These are phyloP conservation scores for Hylomyscus alleni DNA, from an alignment of 2,797 vertebrate species.

Conservation along the genomic window DNA sequence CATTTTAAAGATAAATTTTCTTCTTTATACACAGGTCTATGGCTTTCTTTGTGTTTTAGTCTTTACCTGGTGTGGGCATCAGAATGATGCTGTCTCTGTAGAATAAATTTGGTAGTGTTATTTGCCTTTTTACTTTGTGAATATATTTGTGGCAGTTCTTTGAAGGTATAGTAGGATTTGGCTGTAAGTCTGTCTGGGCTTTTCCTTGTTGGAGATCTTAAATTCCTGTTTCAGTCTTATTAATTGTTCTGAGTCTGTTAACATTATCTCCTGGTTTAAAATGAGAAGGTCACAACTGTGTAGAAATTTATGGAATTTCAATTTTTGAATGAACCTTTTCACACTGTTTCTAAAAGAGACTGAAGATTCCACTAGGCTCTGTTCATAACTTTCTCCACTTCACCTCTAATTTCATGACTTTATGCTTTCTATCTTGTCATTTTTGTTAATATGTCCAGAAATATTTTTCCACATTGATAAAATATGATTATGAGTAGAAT, in stretches of 20 bases:
- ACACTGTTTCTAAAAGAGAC: background rate
- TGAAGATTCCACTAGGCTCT: no score
- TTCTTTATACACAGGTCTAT: background rate
- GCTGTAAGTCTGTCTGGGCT: background rate
- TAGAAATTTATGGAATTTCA: background rate
- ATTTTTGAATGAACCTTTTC: background rate
- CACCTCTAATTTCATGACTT: background rate
- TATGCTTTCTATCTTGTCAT: no score
- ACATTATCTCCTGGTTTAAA: no score
- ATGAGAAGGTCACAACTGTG: background rate
- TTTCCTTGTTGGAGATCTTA: background rate
- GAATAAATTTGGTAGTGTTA: background rate
- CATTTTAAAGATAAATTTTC: background rate
- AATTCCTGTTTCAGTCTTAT: background rate
- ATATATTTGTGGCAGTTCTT: background rate
- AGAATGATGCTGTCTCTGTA: background rate
- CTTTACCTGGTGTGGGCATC: background rate
- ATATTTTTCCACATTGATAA: background rate
- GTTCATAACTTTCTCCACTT: accelerated
- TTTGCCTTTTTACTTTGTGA: background rate
- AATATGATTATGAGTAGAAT: background rate
- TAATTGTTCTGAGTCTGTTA: background rate
- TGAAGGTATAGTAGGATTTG: background rate
- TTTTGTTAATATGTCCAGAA: background rate
- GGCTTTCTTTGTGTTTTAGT: background rate